These are phyloP conservation scores for Perdita meconis DNA, from an alignment of 2,888 invertebrate species.

Conservation along the genomic window DNA sequence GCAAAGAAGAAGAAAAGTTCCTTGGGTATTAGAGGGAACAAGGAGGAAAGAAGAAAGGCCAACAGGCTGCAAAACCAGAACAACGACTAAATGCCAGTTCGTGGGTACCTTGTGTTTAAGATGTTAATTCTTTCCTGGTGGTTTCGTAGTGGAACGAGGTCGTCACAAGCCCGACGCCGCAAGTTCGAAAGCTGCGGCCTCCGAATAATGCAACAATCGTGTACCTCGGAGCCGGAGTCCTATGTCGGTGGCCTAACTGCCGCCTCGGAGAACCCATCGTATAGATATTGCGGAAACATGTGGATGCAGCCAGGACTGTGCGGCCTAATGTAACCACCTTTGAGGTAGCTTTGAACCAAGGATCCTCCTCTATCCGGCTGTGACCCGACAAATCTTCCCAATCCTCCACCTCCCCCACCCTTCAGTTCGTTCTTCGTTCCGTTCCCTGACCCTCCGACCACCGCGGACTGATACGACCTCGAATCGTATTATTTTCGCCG, in stretches of 20 bases:
- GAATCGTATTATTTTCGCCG: slow-evolving; percentile 32
- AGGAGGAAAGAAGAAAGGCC: slow-evolving; percentile 2
- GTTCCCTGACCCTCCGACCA: slow-evolving; percentile 33
- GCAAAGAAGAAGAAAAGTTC: slow-evolving; percentile 14
- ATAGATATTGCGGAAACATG: slow-evolving; percentile 66
- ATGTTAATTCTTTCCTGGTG: slow-evolving; percentile 70
- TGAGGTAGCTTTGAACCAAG: slow-evolving; percentile 70
- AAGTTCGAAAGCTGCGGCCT: slow-evolving; percentile 81
- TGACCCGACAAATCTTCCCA: slow-evolving; percentile 34
- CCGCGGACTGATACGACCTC: background rate
- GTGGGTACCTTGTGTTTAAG: slow-evolving; percentile 59
- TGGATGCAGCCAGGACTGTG: slow-evolving; percentile 64
- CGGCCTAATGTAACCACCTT: slow-evolving; percentile 70
- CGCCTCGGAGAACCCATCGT: slow-evolving; percentile 22
- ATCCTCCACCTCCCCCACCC: slow-evolving; percentile 20
- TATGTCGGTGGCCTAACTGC: slow-evolving; percentile 66
- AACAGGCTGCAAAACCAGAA: slow-evolving; percentile 43
- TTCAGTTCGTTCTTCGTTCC: slow-evolving; percentile 46
- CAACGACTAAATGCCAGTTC: slow-evolving; percentile 60
- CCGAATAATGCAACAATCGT: slow-evolving; percentile 83
- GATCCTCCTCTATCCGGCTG: slow-evolving; percentile 49
- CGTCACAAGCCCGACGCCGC: slow-evolving; percentile 68
- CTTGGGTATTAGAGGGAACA: slow-evolving; percentile 24
- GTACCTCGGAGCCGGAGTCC: slow-evolving; percentile 73
- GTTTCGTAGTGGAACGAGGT: slow-evolving; percentile 47